Evolutionary conservation across 2,797 vertebrate species (phyloP).

Genomic region (Saxicola maurus): DNA sequence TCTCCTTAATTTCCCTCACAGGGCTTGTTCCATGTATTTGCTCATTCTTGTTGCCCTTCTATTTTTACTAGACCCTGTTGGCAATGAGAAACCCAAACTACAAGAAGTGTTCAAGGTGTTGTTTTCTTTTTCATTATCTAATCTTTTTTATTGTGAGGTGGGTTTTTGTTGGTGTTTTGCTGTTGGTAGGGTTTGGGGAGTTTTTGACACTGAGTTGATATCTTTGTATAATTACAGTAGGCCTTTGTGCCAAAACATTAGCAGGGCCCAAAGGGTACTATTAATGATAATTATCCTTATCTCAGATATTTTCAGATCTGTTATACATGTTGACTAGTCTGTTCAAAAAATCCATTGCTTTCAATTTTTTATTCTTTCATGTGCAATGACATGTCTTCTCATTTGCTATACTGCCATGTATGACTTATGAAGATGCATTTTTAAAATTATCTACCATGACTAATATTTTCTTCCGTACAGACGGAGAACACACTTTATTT

Average conservation of each 20-base stretch:
- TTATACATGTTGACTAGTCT: neutral
- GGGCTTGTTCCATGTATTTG: neutral
- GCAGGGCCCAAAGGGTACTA: neutral
- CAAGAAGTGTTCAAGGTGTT: neutral
- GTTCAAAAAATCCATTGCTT: neutral
- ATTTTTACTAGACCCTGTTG: neutral
- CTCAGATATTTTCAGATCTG: neutral
- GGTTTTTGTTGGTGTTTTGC: neutral
- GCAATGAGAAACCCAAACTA: neutral
- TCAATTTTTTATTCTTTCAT: neutral
- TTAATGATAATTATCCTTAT: neutral
- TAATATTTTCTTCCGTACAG: conserved; percentile 31
- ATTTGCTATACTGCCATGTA: neutral
- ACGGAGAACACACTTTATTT: conserved; percentile 1
- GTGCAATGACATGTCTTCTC: neutral
- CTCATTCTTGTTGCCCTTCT: neutral
- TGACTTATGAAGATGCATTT: neutral
- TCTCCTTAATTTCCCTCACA: neutral
- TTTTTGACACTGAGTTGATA: neutral
- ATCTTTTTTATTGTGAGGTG: neutral
- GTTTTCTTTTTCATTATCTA: neutral
- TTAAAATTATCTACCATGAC: conserved; percentile 7
- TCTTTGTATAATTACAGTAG: neutral
- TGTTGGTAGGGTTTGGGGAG: neutral
- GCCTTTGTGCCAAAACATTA: neutral